Evolutionary conservation across 92 coral and sea anemone species (phyloP).

Genomic region (Heteractis magnifica): DNA sequence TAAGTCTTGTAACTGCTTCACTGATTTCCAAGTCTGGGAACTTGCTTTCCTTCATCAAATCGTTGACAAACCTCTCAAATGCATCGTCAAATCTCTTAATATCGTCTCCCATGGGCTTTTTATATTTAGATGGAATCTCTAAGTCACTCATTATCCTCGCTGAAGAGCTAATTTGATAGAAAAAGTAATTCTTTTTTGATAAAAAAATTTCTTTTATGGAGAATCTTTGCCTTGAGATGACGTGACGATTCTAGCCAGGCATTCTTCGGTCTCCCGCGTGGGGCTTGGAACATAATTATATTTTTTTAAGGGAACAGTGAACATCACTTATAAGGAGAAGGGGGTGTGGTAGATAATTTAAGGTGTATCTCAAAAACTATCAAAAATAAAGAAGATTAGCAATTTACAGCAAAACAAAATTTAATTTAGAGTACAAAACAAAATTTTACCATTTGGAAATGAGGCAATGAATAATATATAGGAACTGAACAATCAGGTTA

Average conservation of each 20-base stretch:
- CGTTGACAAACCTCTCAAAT: conserved; percentile 69
- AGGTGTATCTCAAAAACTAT: too few species aligned
- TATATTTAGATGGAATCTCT: background rate
- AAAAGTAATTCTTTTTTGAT: background rate
- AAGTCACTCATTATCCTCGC: background rate
- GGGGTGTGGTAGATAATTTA: too few species aligned
- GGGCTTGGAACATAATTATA: background rate
- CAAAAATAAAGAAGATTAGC: too few species aligned
- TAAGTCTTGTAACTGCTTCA: conserved; percentile 61
- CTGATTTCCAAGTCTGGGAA: conserved; percentile 67
- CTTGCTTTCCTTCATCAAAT: conserved; percentile 47
- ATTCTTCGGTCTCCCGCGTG: background rate
- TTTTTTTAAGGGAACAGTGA: background rate
- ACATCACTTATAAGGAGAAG: background rate
- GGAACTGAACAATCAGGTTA: too few species aligned
- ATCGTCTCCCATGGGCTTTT: conserved; percentile 34
- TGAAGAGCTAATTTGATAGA: background rate
- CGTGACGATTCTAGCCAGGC: background rate
- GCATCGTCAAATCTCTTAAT: conserved; percentile 59
- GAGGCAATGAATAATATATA: too few species aligned
- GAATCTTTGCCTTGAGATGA: background rate
- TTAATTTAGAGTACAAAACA: too few species aligned
- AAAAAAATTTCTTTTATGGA: background rate
- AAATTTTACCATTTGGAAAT: too few species aligned
- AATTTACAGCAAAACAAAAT: too few species aligned